Evolutionary conservation across 2,888 invertebrate genomes (phyloP), one percentile per base, ranked within the genome.

Genomic region (Megamerina dolium): DNA sequence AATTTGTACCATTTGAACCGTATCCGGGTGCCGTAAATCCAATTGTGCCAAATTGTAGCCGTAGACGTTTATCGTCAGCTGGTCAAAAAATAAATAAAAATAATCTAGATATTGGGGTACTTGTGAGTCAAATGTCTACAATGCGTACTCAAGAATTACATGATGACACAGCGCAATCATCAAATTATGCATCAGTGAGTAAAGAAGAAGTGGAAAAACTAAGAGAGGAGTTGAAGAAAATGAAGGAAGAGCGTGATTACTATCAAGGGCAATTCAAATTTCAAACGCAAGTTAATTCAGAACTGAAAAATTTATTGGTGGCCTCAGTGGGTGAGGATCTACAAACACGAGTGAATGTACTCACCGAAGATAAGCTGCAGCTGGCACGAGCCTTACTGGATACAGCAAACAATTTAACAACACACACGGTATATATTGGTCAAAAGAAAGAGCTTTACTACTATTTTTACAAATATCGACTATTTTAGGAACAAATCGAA

Each of bases 241-340:
- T 85, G 26, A 75, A 77, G 44, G 78, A 79, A 54, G 84, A 85
- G 55, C 85, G 87, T 63, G 77, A 79, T 52, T 79, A 80, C 59
- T 74, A 87, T 31, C 84, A 85, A 59, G 85, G 83, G 56, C 88
- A 90, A 59, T 72, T 88, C n/a, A 87, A 86, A 61, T 87, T 88
- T 63, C 90, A 90, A 74, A 82, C 82, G 12, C 88, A 90, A 73
- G 87, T 94, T 1, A 95, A 94, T 70, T 82, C 85, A 41, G 95
- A 95, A 71, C 74, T 95, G 41, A 95, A 95, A 68, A 90, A 88
- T 59, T 78, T 95, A 68, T 70, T 95, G 43, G 92, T 96, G 5
- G 94, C 95, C 8, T 92, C 94, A 12, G 88, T 96, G 56, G 95
- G 94, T 6, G 95, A 94, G 71, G 95, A 95, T 72, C 75, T 95